These are phyloP conservation scores for Campylomormyrus tamandua DNA, from an alignment of 2,113 vertebrate species.

Conservation along the genomic window DNA sequence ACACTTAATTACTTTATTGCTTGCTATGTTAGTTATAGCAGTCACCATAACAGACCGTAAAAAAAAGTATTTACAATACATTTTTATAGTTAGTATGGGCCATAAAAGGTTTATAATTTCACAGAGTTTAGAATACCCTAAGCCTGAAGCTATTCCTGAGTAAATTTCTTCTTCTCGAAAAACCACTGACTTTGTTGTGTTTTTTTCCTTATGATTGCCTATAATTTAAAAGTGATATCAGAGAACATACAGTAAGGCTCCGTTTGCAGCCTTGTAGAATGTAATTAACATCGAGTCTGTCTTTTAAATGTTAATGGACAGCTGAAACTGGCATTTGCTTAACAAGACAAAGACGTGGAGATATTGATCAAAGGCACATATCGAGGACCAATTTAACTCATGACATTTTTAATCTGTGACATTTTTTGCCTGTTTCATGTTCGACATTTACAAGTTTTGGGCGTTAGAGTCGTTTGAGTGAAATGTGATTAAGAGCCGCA, in stretches of 20 bases:
- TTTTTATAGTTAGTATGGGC: neutral
- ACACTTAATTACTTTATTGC: neutral
- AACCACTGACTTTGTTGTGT: neutral
- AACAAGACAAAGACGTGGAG: conserved; percentile 13
- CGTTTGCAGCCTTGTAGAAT: neutral
- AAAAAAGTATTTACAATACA: neutral
- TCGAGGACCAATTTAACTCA: neutral
- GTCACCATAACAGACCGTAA: neutral
- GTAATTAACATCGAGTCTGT: neutral
- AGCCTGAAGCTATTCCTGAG: neutral
- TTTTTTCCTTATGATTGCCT: neutral
- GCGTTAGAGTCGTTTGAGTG: neutral
- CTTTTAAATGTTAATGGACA: conserved; percentile 18
- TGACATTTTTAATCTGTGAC: conserved; percentile 7
- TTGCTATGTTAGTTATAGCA: neutral
- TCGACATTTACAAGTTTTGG: conserved; percentile 2
- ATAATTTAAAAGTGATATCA: neutral
- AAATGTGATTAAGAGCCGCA: neutral
- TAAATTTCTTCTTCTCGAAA: neutral
- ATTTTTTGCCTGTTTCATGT: conserved; percentile 4
- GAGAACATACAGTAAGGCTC: neutral
- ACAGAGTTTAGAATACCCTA: neutral
- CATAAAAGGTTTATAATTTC: neutral
- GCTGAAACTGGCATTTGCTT: conserved; percentile 14
- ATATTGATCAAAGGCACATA: neutral